Conservation (phyloP, 2,797 vertebrate species). For the Acanthis flammea region DNA sequence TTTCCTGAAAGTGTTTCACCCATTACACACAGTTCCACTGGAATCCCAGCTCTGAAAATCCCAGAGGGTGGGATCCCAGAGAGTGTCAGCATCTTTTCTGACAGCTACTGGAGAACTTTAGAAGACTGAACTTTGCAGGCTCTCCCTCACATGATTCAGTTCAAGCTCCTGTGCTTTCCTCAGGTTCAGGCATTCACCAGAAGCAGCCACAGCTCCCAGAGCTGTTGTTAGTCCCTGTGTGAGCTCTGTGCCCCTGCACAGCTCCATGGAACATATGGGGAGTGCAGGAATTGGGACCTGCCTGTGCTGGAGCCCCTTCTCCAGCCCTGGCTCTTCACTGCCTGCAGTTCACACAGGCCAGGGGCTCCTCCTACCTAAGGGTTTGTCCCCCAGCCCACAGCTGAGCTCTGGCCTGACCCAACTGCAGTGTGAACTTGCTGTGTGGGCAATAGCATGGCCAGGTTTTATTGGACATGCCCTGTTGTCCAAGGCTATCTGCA, state of each 20-base stretch:
- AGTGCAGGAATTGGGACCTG: not conserved
- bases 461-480: not conserved
- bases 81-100: not conserved
- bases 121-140: not conserved
- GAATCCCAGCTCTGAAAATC: not conserved
- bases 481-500: not conserved
- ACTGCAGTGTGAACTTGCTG: fast-evolving
- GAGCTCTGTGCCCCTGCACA: fast-evolving
- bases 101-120: not conserved
- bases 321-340: not conserved
- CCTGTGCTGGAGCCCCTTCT: not conserved
- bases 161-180: not conserved
- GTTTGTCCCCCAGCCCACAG: not conserved
- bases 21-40: not conserved
- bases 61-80: too few species aligned
- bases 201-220: not conserved
- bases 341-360: not conserved
- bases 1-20: not conserved
- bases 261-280: fast-evolving
- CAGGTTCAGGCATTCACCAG: not conserved
- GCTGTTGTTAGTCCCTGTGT: not conserved
- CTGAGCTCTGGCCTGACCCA: not conserved
- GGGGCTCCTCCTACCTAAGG: not conserved
- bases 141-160: not conserved
- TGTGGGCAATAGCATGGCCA: fast-evolving